Evolutionary conservation across 2,113 vertebrate species (phyloP), one percentile per base, ranked within the genome.

Genomic region (Balaenoptera acutorostrata): DNA sequence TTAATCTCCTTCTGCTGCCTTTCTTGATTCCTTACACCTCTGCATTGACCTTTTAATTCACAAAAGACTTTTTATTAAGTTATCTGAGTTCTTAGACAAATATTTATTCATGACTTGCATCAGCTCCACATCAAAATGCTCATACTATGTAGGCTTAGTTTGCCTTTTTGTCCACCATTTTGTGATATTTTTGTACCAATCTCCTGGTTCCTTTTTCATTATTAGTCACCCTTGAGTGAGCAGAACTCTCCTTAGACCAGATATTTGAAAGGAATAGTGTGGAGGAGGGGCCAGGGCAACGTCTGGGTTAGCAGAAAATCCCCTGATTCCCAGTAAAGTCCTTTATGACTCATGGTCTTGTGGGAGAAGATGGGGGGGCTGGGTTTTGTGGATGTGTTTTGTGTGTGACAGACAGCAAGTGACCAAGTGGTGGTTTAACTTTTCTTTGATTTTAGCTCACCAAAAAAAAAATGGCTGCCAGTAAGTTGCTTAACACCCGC

Each of bases 101-200:
- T 90, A 93, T 95, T 46, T 61, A 88, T n/a, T 88, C 57, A 81
- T 66, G 20, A 95, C 92, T 96, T 97, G 87, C 69, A 92, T 87
- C 36, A 90, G 29, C 2, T 78, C 25, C 57, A 84, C 71, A 63
- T 71, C 59, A 74, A 93, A 92, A 90, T 81, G 33, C 84, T 90
- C 29, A 49, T 39, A 68, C 12, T 59, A 3, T 46, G 0, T 80
- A 78, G 18, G 3, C 23, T 93, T 87, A 57, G 21, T 82, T 92
- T 92, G 23, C 3, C 27, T 68, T 89, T 93, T 84, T 72, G 15
- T 68, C 31, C 41, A 78, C 46, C 41, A 72, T 59, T 85, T 87
- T 78, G 11, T 57, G 23, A 39, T 64, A n/a, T 93, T 39, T 82
- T 89, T 89, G 10, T 63, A 59, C 39, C 46, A 29, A 41, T 88